Conservation (phyloP, 2,888 invertebrate species). For the Caenorhabditis sp. region DNA sequence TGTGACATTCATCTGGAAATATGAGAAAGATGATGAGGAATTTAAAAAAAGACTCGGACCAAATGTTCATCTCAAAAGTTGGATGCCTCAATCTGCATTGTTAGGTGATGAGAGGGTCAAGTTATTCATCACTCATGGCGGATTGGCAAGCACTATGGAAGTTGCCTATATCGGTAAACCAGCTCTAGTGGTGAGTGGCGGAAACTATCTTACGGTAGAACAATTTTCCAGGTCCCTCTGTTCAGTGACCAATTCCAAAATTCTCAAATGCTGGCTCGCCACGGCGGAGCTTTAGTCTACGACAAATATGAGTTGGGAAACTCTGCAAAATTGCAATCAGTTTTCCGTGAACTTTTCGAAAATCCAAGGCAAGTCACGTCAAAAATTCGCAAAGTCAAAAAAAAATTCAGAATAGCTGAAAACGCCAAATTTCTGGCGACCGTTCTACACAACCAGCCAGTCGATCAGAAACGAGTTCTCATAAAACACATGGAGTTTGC, state of each 20-base stretch:
- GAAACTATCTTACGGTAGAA: neutral
- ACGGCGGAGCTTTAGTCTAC: constrained; percentile 24
- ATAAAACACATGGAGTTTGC: constrained; percentile 18
- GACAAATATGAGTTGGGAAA: constrained; percentile 9
- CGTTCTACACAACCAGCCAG: constrained; percentile 10
- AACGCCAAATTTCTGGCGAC: constrained; percentile 6
- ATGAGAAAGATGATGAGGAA: constrained; percentile 26
- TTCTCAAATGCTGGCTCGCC: constrained; percentile 27
- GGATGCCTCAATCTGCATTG: constrained; percentile 30
- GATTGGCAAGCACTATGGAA: constrained; percentile 26
- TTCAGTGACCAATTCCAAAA: constrained; percentile 29
- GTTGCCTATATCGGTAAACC: constrained; percentile 31
- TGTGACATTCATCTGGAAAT: constrained; percentile 39
- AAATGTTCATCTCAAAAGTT: constrained; percentile 22
- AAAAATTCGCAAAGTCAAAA: too few relatives aligned
- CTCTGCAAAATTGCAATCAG: neutral
- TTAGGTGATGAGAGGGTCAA: constrained; percentile 10
- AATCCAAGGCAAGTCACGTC: constrained; percentile 7
- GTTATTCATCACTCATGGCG: constrained; percentile 30
- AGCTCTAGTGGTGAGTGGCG: constrained; percentile 6
- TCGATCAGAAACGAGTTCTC: constrained; percentile 4
- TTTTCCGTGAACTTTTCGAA: neutral
- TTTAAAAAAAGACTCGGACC: constrained; percentile 10
- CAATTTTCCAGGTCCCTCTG: constrained; percentile 14
- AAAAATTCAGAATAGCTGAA: constrained; percentile 10